Conservation (phyloP, 92 coral and sea anemone species). For the Palythoa caribaeorum region DNA sequence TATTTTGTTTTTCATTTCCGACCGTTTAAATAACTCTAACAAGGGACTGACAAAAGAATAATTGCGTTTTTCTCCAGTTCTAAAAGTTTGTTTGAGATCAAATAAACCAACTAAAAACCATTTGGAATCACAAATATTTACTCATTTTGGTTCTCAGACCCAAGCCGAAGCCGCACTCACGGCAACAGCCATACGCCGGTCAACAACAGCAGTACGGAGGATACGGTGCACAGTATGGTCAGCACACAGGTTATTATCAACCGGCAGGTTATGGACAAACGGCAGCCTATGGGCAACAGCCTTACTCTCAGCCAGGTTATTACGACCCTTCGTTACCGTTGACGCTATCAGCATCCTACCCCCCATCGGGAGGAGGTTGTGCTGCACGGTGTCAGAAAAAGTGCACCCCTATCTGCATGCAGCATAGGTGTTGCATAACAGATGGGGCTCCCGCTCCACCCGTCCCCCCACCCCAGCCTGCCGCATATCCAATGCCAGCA, state of each 20-base stretch:
- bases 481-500: conserved; percentile 63
- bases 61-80: neutral
- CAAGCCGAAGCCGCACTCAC: neutral
- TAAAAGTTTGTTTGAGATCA: neutral
- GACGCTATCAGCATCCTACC: conserved; percentile 59
- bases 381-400: conserved; percentile 63
- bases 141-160: neutral
- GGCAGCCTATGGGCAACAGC: neutral
- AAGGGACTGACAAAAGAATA: too few relatives aligned
- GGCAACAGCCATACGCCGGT: conserved; percentile 5
- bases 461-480: conserved; percentile 68
- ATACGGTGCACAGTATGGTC: conserved; percentile 5
- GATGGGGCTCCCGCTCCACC: conserved; percentile 56
- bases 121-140: neutral
- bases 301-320: conserved; percentile 18
- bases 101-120: neutral
- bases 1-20: too few relatives aligned
- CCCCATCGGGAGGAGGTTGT: conserved; percentile 83
- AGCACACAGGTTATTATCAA: neutral
- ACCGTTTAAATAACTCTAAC: too few relatives aligned
- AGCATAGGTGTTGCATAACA: conserved; percentile 81
- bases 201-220: conserved; percentile 19
- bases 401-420: conserved; percentile 83
- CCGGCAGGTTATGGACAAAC: conserved; percentile 16
- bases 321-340: conserved; percentile 2